A percentile compares a stretch with the other conserved stretches of the same genome.
Evolutionary conservation across 2,113 vertebrate species (phyloP).

Genomic region (Ceuthmochares aereus): DNA sequence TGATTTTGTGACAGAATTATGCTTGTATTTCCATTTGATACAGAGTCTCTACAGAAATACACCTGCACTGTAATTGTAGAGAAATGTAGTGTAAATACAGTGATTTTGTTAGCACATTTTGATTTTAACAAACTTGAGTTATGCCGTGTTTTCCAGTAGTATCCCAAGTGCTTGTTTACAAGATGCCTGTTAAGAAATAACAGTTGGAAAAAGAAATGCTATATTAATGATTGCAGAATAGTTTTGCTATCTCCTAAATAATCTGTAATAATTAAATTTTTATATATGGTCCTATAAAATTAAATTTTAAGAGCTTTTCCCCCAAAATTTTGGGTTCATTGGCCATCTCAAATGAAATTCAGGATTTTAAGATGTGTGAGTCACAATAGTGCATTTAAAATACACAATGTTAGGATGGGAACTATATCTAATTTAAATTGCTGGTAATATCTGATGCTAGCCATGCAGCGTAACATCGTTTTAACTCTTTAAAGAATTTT

Average conservation of each 20-base stretch:
- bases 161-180: not conserved
- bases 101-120: not conserved
- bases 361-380: not conserved
- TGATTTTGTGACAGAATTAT: slow-evolving; percentile 39
- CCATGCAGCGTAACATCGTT: not conserved
- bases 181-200: not conserved
- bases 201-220: not conserved
- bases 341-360: not conserved
- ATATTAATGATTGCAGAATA: not conserved
- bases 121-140: not conserved
- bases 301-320: not conserved
- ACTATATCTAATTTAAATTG: not conserved
- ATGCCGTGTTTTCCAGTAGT: not conserved
- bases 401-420: not conserved
- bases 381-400: not conserved
- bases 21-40: slow-evolving; percentile 15
- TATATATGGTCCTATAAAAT: not conserved
- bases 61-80: not conserved
- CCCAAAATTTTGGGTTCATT: not conserved
- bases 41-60: not conserved
- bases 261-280: not conserved
- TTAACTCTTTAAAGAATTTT: not conserved
- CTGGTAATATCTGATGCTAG: not conserved
- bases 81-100: not conserved
- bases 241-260: not conserved